phyloP scores from a whole-genome alignment of 2,113 vertebrate species.

The Synchiropus splendidus region DNA sequence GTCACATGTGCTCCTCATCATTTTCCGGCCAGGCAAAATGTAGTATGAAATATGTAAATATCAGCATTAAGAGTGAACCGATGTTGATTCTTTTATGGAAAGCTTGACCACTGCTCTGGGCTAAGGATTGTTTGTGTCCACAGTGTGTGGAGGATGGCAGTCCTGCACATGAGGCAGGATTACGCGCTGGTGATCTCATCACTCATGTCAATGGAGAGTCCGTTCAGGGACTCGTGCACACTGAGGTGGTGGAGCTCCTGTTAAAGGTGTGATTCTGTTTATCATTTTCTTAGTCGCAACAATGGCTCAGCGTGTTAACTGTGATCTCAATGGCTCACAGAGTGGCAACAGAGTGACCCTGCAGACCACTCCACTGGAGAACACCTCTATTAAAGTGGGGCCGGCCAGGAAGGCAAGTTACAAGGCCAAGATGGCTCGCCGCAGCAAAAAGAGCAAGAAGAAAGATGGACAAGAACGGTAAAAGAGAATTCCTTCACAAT shows the following conservation, averaged over 20 bases:
- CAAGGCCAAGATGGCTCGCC: constrained; percentile 83
- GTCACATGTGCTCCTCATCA: too few relatives aligned
- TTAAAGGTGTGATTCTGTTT: constrained; percentile 72
- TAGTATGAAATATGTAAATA: too few relatives aligned
- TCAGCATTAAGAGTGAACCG: too few relatives aligned
- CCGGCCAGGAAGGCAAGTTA: constrained; percentile 80
- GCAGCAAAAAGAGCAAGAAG: constrained; percentile 81
- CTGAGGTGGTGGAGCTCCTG: constrained; percentile 85
- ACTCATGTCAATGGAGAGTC: constrained; percentile 90
- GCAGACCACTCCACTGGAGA: constrained; percentile 84
- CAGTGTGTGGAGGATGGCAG: constrained; percentile 88
- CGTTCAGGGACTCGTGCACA: constrained; percentile 85
- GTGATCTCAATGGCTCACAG: constrained; percentile 47
- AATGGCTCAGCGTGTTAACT: too few relatives aligned
- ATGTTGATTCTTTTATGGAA: too few relatives aligned
- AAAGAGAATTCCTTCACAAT: neutral
- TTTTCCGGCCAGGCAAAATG: too few relatives aligned
- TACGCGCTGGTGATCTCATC: constrained; percentile 84
- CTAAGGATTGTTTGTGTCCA: constrained; percentile 6
- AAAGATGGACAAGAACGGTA: constrained; percentile 85
- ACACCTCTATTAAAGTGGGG: constrained; percentile 89
- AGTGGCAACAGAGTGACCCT: constrained; percentile 84
- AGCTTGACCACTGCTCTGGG: constrained; percentile 6
- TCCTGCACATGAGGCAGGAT: constrained; percentile 82
- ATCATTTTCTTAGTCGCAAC: too few relatives aligned